Conservation (phyloP, 2,888 invertebrate species). For the Epirrita christyi region DNA sequence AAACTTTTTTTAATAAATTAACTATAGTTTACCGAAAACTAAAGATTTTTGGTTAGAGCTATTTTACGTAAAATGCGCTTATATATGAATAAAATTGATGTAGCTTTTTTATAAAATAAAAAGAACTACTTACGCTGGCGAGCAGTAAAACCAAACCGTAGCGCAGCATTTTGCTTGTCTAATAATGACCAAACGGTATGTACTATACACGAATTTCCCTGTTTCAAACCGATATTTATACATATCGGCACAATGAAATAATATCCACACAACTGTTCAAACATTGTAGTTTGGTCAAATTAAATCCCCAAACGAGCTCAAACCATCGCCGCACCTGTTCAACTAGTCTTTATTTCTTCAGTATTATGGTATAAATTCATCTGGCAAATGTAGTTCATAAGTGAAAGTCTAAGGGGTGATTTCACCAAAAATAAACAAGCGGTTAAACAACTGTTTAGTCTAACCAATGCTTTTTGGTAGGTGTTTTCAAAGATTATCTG, state of each 20-base stretch:
- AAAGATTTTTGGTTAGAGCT: too few species aligned
- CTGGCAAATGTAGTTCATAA: slow-evolving; percentile 6
- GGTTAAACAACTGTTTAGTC: too few species aligned
- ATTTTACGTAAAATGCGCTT: not conserved
- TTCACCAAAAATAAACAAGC: too few species aligned
- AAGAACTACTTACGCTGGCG: slow-evolving; percentile 63
- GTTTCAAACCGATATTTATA: slow-evolving; percentile 65
- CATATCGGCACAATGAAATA: slow-evolving; percentile 53
- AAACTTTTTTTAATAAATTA: too few species aligned
- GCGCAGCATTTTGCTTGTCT: slow-evolving; percentile 74
- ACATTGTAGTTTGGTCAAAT: slow-evolving; percentile 42
- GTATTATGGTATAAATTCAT: slow-evolving; percentile 27
- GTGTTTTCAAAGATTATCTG: too few species aligned
- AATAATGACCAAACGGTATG: slow-evolving; percentile 71
- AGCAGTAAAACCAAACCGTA: slow-evolving; percentile 65
- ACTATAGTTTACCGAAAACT: too few species aligned
- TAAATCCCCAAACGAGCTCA: not conserved
- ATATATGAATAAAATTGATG: not conserved
- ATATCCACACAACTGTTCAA: slow-evolving; percentile 57
- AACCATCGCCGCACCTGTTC: not conserved
- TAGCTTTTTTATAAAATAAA: not conserved
- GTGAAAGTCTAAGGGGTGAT: not conserved
- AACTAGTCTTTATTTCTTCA: slow-evolving; percentile 5
- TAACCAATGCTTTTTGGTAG: too few species aligned
- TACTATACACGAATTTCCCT: slow-evolving; percentile 66